Evolutionary conservation across 1,140 invertebrate species (phyloP).

Genomic region (Charaxes varanes): DNA sequence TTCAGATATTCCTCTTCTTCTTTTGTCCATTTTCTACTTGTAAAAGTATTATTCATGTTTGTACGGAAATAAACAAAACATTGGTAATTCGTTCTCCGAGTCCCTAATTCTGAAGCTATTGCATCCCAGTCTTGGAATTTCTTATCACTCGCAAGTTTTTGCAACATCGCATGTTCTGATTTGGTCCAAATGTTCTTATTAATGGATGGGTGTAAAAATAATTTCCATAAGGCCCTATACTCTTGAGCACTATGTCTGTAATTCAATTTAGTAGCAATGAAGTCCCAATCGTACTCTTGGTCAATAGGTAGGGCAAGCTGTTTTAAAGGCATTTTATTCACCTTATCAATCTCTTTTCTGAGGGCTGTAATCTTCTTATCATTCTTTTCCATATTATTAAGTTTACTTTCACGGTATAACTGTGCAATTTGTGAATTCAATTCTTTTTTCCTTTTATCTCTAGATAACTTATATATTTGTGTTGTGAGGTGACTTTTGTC

Average conservation of each 20-base stretch:
- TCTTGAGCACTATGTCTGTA: slow-evolving; percentile 45
- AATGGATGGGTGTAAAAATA: slow-evolving; percentile 79
- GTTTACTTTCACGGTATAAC: slow-evolving; percentile 29
- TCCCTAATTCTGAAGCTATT: slow-evolving; percentile 75
- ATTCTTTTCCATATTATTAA: slow-evolving; percentile 19
- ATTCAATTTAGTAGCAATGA: slow-evolving; percentile 40
- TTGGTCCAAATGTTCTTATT: slow-evolving; percentile 77
- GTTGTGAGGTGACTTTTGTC: slow-evolving; percentile 45
- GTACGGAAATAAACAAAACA: slow-evolving; percentile 79
- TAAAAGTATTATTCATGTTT: slow-evolving; percentile 52
- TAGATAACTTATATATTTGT: slow-evolving; percentile 38
- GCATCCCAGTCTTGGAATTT: slow-evolving; percentile 78
- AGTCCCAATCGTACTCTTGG: slow-evolving; percentile 61
- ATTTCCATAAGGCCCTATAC: slow-evolving; percentile 76
- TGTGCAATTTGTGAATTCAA: slow-evolving; percentile 33
- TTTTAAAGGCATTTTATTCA: slow-evolving; percentile 32
- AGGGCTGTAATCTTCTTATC: slow-evolving; percentile 29
- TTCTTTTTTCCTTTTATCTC: slow-evolving; percentile 31
- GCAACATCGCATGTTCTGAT: slow-evolving; percentile 74
- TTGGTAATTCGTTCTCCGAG: slow-evolving; percentile 78
- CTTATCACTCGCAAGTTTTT: slow-evolving; percentile 60
- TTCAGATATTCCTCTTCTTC: slow-evolving; percentile 76
- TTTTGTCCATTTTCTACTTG: slow-evolving; percentile 71
- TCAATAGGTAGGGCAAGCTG: slow-evolving; percentile 43
- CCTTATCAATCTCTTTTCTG: slow-evolving; percentile 24